These are phyloP conservation scores for Heliocidaris tuberculata DNA, from an alignment of 35 echinoderm and acorn worm genomes.

Conservation along the genomic window DNA sequence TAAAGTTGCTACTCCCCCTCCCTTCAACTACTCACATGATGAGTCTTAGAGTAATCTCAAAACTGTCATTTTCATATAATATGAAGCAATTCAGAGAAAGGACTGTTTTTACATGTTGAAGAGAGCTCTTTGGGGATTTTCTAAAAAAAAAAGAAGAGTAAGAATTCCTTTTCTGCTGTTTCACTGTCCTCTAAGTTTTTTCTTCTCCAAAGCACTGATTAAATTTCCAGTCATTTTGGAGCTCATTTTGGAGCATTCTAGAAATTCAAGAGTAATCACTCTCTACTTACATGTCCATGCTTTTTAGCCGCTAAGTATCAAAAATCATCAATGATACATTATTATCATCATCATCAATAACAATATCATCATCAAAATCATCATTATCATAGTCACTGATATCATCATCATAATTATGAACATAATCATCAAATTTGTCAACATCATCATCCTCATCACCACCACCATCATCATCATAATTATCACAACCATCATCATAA, in stretches of 20 bases:
- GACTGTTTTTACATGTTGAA: not conserved
- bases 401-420: not conserved
- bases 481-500: not conserved
- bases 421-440: not conserved
- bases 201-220: not conserved
- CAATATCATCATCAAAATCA: not conserved
- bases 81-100: too few species aligned
- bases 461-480: not conserved
- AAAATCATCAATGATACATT: not conserved
- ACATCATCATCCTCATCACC: too few species aligned
- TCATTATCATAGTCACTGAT: not conserved
- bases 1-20: not conserved
- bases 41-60: not conserved
- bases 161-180: not conserved
- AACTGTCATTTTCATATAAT: not conserved
- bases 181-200: not conserved
- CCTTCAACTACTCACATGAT: not conserved
- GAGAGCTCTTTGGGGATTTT: not conserved
- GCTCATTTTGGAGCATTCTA: too few species aligned
- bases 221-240: too few species aligned
- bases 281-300: not conserved
- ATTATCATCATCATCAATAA: not conserved
- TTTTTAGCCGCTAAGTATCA: not conserved
- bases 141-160: not conserved
- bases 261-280: too few species aligned